Evolutionary conservation across 2,797 vertebrate genomes (phyloP).

Genomic region (Crenuchus spilurus): DNA sequence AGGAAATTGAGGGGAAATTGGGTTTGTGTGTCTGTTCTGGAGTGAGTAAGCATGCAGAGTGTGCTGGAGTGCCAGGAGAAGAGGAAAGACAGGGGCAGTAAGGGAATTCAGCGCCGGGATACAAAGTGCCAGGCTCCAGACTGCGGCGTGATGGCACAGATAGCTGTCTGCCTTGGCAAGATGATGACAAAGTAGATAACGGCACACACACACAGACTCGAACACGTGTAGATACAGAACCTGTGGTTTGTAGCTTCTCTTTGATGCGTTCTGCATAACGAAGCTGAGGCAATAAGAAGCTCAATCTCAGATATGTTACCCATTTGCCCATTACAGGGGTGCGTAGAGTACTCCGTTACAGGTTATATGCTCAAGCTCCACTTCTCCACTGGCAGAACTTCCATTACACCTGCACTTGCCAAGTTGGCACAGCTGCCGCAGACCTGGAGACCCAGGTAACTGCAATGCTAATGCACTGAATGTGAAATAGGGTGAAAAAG

Average conservation of each 20-base stretch:
- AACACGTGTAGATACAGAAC: constrained; percentile 51
- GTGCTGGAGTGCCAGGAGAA: constrained; percentile 44
- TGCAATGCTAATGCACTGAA: no score
- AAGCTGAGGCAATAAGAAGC: neutral
- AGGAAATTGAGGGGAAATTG: constrained; percentile 67
- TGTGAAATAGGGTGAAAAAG: no score
- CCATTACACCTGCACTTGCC: constrained; percentile 2
- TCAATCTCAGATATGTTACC: neutral
- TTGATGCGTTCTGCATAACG: constrained; percentile 10
- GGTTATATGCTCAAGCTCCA: neutral
- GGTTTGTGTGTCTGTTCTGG: constrained; percentile 65
- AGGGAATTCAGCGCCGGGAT: constrained; percentile 45
- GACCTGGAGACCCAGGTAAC: no score
- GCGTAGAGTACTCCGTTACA: neutral
- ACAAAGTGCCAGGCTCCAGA: constrained; percentile 58
- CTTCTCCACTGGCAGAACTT: neutral
- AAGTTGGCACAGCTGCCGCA: constrained; percentile 8
- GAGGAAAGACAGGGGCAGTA: constrained; percentile 37
- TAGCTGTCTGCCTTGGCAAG: constrained; percentile 31
- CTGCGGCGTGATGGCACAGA: constrained; percentile 48
- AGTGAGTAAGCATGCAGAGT: constrained; percentile 21
- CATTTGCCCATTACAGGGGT: neutral
- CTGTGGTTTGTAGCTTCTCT: constrained; percentile 16
- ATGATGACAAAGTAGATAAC: constrained; percentile 44
- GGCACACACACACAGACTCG: constrained; percentile 60